Evolutionary conservation across 2,888 invertebrate genomes (phyloP), one percentile per base, ranked within the genome.

Genomic region (Meteorus colon): DNA sequence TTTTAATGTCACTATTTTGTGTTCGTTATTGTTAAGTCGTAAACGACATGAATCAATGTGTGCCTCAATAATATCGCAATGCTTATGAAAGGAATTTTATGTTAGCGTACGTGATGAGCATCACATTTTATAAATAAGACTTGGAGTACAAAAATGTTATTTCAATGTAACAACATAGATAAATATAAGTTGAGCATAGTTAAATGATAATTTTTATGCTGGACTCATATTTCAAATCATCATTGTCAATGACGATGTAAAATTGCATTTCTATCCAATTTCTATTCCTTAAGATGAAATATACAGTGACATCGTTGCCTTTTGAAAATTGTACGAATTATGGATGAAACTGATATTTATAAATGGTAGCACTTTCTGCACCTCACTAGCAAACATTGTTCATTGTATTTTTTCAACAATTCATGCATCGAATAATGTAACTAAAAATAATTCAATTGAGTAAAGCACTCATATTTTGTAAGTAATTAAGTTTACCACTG

Each of bases 81-180:
- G 62, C 31, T 29, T 29, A 16, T 62, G 10, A 31, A 14, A 29
- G n/a, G 27, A 16, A 31, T 19, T 55, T 55, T 27, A 29, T 16
- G n/a, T 62, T 16, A 62, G 31, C 31, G n/a, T 55, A 8, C 19
- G 19, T 55, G n/a, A 10, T 19, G 6, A 19, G 16, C 16, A 62
- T 29, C 16, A 14, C 62, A 62, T 62, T 27, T 62, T 62, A 62
- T 62, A 16, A 8, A n/a, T 12, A n/a, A 62, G 62, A 62, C 62
- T 14, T 31, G 16, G 14, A 62, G 62, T 62, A 62, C 62, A 62
- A 62, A 62, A 62, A 62, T 62, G 27, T 62, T 14, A 62, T 29
- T 29, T 62, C 31, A 62, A 62, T 16, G 1, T 31, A 5, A 29
- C 5, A 12, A 16, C 27, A 62, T 62, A 14, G 14, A 62, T 29